Conservation (phyloP, 2,888 invertebrate species). For the Cephus nigrinus region DNA sequence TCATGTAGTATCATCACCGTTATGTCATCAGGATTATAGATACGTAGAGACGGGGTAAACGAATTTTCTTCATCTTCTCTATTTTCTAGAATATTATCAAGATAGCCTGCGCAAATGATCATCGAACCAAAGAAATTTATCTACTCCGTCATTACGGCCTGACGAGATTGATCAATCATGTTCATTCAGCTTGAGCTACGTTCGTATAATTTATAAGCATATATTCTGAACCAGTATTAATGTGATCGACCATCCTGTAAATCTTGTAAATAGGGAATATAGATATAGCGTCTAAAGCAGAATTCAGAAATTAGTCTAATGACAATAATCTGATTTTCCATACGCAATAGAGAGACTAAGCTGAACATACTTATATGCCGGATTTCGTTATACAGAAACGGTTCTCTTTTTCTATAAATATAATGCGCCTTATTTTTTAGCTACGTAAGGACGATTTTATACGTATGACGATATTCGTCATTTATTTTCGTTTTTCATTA, state of each 20-base stretch:
- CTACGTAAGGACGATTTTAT: background rate
- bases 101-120: background rate
- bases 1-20: background rate
- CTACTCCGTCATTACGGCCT: background rate
- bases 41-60: background rate
- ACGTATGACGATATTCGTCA: background rate
- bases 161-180: background rate
- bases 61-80: background rate
- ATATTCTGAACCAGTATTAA: conserved; percentile 49
- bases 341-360: background rate
- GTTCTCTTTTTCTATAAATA: background rate
- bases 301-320: background rate
- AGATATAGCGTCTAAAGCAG: background rate
- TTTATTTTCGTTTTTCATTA: background rate
- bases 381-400: background rate
- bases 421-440: background rate
- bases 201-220: background rate
- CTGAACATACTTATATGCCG: background rate
- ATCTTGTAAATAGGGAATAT: conserved; percentile 50
- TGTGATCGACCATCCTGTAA: conserved; percentile 47
- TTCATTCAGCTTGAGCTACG: background rate
- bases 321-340: background rate
- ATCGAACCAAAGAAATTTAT: background rate
- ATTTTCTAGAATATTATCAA: background rate
- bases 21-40: conserved; percentile 1